Evolutionary conservation across 2,797 vertebrate species (phyloP).

Genomic region (Emydoidea blandingii): DNA sequence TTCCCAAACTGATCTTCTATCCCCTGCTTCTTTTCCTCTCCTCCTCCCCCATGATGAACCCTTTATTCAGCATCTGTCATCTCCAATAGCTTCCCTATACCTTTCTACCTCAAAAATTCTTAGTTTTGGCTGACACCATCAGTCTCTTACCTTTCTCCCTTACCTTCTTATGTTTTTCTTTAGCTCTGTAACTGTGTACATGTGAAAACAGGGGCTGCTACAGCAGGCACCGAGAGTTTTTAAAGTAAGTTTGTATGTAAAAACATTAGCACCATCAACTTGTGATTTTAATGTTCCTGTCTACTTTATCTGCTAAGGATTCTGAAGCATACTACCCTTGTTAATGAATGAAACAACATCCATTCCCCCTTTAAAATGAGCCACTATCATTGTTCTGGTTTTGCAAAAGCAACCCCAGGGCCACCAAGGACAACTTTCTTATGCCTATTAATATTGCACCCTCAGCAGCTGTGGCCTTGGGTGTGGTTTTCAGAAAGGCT

Average conservation of each 20-base stretch:
- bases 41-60: accelerated
- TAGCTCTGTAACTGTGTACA: not conserved
- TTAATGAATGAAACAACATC: too few relatives aligned
- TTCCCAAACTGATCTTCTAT: not conserved
- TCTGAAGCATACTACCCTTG: accelerated
- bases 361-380: too few relatives aligned
- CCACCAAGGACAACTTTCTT: too few relatives aligned
- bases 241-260: not conserved
- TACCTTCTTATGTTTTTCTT: not conserved
- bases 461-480: too few relatives aligned
- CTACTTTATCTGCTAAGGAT: too few relatives aligned
- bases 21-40: not conserved
- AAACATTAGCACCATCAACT: not conserved
- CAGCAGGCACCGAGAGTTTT: too few relatives aligned
- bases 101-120: not conserved
- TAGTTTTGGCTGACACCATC: accelerated
- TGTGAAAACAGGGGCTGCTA: too few relatives aligned
- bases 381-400: too few relatives aligned
- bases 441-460: accelerated
- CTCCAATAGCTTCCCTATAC: not conserved
- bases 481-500: too few relatives aligned
- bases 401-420: too few relatives aligned
- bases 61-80: not conserved
- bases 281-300: too few relatives aligned
- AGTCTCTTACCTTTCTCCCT: not conserved